Evolutionary conservation across 2,113 vertebrate genomes (phyloP).

Genomic region (Physeter macrocephalus): DNA sequence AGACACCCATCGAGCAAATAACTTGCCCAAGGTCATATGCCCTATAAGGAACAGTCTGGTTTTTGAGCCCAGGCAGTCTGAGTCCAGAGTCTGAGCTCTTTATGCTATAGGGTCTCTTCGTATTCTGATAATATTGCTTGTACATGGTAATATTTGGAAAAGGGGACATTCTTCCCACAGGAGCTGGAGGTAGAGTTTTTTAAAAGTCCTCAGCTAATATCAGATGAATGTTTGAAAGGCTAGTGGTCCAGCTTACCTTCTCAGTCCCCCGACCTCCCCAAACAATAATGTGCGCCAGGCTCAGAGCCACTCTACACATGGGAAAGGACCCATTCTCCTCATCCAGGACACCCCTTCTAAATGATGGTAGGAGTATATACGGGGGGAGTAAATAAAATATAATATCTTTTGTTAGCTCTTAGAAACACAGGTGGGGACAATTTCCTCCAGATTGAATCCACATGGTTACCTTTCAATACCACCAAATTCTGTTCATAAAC

Average conservation of each 20-base stretch:
- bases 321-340: neutral
- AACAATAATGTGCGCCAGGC: neutral
- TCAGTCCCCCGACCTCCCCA: neutral
- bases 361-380: neutral
- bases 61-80: neutral
- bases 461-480: constrained; percentile 12
- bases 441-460: neutral
- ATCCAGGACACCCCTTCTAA: constrained; percentile 5
- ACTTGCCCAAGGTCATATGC: neutral
- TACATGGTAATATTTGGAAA: neutral
- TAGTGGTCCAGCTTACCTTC: neutral
- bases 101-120: neutral
- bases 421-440: neutral
- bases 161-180: neutral
- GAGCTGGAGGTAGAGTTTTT: neutral
- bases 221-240: neutral
- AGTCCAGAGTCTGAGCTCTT: neutral
- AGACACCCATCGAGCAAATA: neutral
- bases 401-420: neutral
- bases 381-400: neutral
- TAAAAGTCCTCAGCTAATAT: constrained; percentile 15
- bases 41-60: neutral
- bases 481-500: neutral
- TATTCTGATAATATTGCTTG: neutral
- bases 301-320: neutral